phyloP scores from a whole-genome alignment of 2,888 invertebrate genomes.

The Melanotus villosus region DNA sequence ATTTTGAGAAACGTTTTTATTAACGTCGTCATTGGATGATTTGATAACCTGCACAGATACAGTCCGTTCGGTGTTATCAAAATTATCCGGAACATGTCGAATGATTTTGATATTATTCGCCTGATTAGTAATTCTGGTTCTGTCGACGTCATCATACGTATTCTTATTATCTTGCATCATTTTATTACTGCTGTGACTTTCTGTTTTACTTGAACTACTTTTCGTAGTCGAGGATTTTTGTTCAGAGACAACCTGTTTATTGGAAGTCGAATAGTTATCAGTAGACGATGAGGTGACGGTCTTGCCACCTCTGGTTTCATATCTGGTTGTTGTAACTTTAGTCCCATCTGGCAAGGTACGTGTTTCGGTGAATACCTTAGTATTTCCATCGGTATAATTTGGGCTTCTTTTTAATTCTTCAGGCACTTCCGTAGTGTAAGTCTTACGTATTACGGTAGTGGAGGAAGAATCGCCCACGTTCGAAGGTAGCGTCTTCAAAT shows the following conservation, averaged over 20 bases:
- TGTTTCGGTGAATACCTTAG: slow-evolving; percentile 78
- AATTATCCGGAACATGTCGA: slow-evolving; percentile 2
- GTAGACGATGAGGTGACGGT: slow-evolving; percentile 35
- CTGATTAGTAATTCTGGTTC: slow-evolving; percentile 28
- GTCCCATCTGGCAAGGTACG: slow-evolving; percentile 78
- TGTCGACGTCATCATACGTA: slow-evolving; percentile 13
- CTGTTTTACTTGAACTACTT: slow-evolving; percentile 45
- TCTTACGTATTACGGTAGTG: slow-evolving; percentile 43
- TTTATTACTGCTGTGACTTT: slow-evolving; percentile 22
- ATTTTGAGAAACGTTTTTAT: slow-evolving; percentile 28
- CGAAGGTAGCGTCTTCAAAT: slow-evolving; percentile 35
- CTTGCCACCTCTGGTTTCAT: slow-evolving; percentile 71
- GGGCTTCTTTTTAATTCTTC: slow-evolving; percentile 61
- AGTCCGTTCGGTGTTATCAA: background rate
- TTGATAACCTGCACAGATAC: slow-evolving; percentile 2
- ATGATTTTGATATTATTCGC: slow-evolving; percentile 28
- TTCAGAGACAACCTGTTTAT: slow-evolving; percentile 34
- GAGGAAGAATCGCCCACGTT: slow-evolving; percentile 7
- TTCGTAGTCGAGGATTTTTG: slow-evolving; percentile 48
- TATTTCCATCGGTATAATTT: slow-evolving; percentile 72
- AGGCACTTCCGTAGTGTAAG: slow-evolving; percentile 59
- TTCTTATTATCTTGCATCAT: slow-evolving; percentile 19
- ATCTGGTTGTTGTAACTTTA: slow-evolving; percentile 77
- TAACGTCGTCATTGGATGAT: slow-evolving; percentile 25
- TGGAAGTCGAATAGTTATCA: slow-evolving; percentile 42